A percentile compares a stretch with the other conserved stretches of the same genome.
These are phyloP conservation scores for Nymphalis io DNA, from an alignment of 1,140 invertebrate genomes.

Conservation along the genomic window DNA sequence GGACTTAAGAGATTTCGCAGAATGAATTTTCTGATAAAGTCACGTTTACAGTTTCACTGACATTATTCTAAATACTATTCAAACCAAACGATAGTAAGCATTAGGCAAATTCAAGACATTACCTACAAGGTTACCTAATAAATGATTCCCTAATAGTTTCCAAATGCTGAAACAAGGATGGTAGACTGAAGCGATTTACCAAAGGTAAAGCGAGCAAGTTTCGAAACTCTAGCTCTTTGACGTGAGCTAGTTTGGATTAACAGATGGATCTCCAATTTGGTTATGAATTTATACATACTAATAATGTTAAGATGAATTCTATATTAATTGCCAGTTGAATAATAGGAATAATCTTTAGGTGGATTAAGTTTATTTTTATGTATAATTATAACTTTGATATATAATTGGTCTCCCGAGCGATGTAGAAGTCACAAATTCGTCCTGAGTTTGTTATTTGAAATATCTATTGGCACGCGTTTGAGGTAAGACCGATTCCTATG, in stretches of 20 bases:
- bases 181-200: background rate
- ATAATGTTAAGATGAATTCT: background rate
- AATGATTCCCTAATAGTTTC: conserved; percentile 13
- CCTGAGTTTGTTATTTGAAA: no score
- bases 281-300: background rate
- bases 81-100: background rate
- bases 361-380: no score
- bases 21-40: no score
- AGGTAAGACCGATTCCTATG: no score
- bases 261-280: background rate
- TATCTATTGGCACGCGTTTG: no score
- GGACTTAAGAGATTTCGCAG: no score
- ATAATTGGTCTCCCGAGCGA: no score
- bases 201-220: conserved; percentile 3
- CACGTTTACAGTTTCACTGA: background rate
- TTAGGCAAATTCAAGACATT: conserved; percentile 12
- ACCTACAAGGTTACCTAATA: conserved; percentile 4
- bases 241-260: background rate
- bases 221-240: conserved; percentile 4
- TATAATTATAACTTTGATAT: no score
- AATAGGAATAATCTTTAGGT: no score
- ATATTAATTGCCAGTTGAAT: no score
- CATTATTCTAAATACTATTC: background rate
- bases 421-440: no score
- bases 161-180: background rate